A percentile compares a stretch with the other conserved stretches of the same genome.
These are phyloP conservation scores for Sebastes ruberrimus DNA, from an alignment of 2,797 vertebrate species.

Conservation along the genomic window DNA sequence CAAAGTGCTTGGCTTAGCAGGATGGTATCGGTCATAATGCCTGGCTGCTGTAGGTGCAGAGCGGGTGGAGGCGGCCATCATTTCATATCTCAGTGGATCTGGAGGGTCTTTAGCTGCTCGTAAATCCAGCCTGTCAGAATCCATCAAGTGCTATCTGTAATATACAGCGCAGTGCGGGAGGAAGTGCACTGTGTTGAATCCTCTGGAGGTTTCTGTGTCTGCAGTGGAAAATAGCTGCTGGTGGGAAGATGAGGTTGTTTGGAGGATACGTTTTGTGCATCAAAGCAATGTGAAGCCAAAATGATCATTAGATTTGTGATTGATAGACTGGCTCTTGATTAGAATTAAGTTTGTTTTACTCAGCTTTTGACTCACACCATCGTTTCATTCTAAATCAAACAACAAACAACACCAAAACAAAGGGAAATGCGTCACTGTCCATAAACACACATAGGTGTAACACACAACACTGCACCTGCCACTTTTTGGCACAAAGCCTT, in stretches of 20 bases:
- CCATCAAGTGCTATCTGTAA: conserved; percentile 32
- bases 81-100: conserved; percentile 57
- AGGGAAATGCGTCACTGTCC: not conserved
- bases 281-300: not conserved
- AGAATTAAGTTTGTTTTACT: no score
- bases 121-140: conserved; percentile 56
- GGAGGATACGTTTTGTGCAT: not conserved
- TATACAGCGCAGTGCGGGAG: conserved; percentile 38
- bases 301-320: not conserved
- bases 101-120: conserved; percentile 51
- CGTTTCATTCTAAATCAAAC: not conserved
- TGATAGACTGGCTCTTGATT: no score
- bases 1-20: conserved; percentile 80
- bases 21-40: conserved; percentile 55
- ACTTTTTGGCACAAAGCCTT: not conserved
- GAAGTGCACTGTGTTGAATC: conserved; percentile 14
- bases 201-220: not conserved
- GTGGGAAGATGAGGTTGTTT: not conserved
- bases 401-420: not conserved
- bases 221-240: not conserved
- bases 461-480: conserved; percentile 27
- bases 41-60: conserved; percentile 34
- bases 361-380: not conserved
- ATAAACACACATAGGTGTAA: not conserved
- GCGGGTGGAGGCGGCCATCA: conserved; percentile 42